Base-by-base conservation (phyloP, 2,113 vertebrate species). In the Anguilla rostrata region DNA sequence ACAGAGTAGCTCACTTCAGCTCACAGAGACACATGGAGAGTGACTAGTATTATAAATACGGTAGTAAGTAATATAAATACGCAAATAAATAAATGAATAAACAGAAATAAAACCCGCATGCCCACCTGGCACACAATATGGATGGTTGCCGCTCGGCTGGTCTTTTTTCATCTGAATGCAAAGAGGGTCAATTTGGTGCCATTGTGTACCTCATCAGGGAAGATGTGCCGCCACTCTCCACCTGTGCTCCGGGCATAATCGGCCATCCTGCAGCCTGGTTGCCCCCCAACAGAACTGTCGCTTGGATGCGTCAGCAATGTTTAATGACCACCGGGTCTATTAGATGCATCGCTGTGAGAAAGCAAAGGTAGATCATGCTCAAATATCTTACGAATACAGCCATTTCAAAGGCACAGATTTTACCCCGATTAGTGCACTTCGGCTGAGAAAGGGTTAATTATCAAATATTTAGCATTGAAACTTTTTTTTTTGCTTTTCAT, bases 241-340 rank as follows among this genome's bases (percentile, higher is more conserved):
- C 89, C 93, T 93, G 91, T 89, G 91, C 92, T 91, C 92, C 89
- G 88, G 90, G 91, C 90, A 94, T 94, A 94, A 94, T 96, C 91
- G 94, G 66, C 91, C 88, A 56, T 91, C 93, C 89, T 84, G 87
- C 90, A 92, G 92, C 90, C 91, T 86, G 66, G 57, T 89, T 88
- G 53, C 91, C 92, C 89, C 92, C 89, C 91, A 92, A 90, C 90
- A 92, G 92, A 93, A 93, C 88, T 90, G 91, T 86, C 90, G 90
- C 92, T 94, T 91, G 92, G 94, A 93, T 91, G 93, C 93, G 95
- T 95, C 95, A 95, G 89, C 84, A 92, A 82, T 89, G 84, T 91
- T 92, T 95, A 95, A 95, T 93, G 93, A 92, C 92, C 92, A 93
- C 90, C 93, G 87, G 88, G 91, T 91, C 91, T 86, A 86, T 89